Evolutionary conservation across 2,888 invertebrate species (phyloP).

Genomic region (Patella ulyssiponensis): DNA sequence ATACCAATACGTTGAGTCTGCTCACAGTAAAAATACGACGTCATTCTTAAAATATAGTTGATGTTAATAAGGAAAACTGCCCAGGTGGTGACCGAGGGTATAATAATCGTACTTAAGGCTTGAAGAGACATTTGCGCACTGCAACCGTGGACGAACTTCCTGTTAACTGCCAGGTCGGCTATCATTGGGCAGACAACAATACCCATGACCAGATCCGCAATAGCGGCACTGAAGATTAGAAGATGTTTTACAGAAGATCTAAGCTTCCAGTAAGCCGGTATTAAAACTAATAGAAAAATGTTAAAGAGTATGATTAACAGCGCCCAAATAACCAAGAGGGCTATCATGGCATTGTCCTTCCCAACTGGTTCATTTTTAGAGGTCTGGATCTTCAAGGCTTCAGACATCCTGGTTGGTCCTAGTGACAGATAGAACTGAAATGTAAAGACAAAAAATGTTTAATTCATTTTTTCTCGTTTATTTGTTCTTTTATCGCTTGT

Average conservation of each 20-base stretch:
- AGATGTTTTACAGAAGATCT: constrained; percentile 34
- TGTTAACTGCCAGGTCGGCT: constrained; percentile 23
- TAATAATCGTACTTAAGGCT: constrained; percentile 36
- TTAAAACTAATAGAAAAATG: not conserved
- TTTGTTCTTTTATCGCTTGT: too few species aligned
- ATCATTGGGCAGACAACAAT: constrained; percentile 27
- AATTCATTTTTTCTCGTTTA: too few species aligned
- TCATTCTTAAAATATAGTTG: constrained; percentile 39
- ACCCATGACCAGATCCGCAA: constrained; percentile 30
- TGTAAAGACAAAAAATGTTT: too few species aligned
- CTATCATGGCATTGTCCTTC: not conserved
- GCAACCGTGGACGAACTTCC: constrained; percentile 14
- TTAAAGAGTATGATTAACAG: not conserved
- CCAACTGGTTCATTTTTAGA: not conserved
- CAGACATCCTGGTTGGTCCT: not conserved
- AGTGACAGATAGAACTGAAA: constrained; percentile 1
- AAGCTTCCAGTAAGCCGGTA: constrained; percentile 9
- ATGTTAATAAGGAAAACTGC: constrained; percentile 39
- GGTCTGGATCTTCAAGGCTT: not conserved
- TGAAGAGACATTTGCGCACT: constrained; percentile 26
- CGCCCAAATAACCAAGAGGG: not conserved
- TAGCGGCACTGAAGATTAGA: constrained; percentile 33
- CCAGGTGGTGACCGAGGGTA: constrained; percentile 41
- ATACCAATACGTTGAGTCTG: not conserved
- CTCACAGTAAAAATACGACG: constrained; percentile 21